Conservation (phyloP, 2,113 vertebrate genomes). For the Gorsachius goisagi region DNA sequence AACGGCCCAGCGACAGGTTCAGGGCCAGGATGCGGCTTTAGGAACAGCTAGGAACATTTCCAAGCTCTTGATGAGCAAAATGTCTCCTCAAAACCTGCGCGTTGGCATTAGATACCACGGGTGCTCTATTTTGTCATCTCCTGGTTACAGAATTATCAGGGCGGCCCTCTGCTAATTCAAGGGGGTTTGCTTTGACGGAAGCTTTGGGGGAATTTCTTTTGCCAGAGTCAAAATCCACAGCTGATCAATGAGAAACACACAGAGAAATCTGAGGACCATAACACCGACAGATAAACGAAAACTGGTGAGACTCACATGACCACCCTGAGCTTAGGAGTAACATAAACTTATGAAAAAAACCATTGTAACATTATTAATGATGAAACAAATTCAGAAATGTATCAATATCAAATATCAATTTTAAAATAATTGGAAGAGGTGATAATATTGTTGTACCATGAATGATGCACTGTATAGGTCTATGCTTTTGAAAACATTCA, state of each 20-base stretch:
- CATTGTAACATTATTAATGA: neutral
- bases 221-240: neutral
- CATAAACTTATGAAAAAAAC: neutral
- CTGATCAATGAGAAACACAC: neutral
- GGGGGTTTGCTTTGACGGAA: neutral
- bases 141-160: neutral
- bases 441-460: neutral
- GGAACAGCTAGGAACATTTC: neutral
- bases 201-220: neutral
- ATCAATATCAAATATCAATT: neutral
- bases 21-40: neutral
- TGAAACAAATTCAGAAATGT: neutral
- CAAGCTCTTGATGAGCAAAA: neutral
- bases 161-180: neutral
- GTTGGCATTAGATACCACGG: accelerated
- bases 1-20: neutral
- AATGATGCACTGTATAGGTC: no score
- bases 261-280: neutral
- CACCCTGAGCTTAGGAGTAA: neutral
- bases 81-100: neutral
- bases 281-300: neutral
- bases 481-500: neutral
- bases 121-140: neutral
- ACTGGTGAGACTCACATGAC: neutral
- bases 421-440: neutral